phyloP scores from a whole-genome alignment of 2,888 invertebrate species.

The Pristionchus arcanus region DNA sequence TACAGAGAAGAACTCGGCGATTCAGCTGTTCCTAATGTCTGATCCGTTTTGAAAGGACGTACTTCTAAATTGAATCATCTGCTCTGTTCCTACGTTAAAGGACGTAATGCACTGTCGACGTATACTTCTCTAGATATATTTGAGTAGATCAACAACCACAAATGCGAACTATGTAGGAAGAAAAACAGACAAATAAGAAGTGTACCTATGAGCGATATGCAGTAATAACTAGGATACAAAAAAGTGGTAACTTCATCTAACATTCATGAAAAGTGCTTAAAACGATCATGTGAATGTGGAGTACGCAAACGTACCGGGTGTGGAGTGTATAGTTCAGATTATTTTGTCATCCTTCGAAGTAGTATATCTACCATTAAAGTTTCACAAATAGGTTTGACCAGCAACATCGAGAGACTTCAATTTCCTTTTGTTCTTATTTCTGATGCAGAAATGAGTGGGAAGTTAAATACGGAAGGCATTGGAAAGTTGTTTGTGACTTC shows the following conservation, averaged over 20 bases:
- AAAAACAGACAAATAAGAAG: neutral
- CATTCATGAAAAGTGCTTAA: neutral
- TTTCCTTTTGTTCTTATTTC: neutral
- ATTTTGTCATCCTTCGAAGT: neutral
- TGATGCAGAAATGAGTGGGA: neutral
- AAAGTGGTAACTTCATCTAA: neutral
- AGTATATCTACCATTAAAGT: neutral
- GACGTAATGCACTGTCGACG: neutral
- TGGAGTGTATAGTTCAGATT: neutral
- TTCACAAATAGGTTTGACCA: neutral
- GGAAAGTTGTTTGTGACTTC: slow-evolving; percentile 9
- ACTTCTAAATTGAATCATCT: neutral
- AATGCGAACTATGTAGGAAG: neutral
- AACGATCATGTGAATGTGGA: neutral
- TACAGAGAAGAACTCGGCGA: neutral
- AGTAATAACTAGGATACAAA: neutral
- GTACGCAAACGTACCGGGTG: neutral
- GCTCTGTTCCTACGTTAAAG: neutral
- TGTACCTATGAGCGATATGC: neutral
- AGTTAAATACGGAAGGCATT: neutral
- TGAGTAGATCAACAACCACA: neutral
- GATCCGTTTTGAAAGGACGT: neutral
- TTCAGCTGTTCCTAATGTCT: neutral
- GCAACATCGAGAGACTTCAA: neutral
- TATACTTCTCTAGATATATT: neutral